Percentiles rank a stretch among this genome's conserved stretches.
Conservation (phyloP, 2,797 vertebrate genomes). For the Synaphobranchus kaupii region DNA sequence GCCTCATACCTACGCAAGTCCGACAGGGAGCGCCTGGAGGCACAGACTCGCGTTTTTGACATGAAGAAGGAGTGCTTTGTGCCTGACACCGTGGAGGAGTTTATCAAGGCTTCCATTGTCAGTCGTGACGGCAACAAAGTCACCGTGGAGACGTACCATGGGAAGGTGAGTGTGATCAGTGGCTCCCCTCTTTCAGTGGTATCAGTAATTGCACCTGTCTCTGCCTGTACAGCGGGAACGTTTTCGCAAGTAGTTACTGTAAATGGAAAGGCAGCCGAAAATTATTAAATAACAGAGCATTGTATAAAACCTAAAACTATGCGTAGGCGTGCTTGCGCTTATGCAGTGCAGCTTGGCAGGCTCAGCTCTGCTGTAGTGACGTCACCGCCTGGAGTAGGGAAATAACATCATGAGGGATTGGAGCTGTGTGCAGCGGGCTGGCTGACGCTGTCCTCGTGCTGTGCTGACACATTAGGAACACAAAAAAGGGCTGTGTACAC, state of each 20-base stretch:
- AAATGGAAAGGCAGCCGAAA: background rate
- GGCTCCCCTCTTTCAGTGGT: background rate
- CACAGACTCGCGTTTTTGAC: constrained; percentile 83
- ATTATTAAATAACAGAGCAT: background rate
- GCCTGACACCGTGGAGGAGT: constrained; percentile 83
- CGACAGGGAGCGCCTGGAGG: constrained; percentile 83
- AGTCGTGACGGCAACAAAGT: constrained; percentile 82
- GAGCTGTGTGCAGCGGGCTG: background rate
- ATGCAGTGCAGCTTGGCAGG: background rate
- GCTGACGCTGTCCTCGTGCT: background rate
- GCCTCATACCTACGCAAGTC: constrained; percentile 84
- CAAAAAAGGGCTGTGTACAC: background rate
- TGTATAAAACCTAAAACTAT: background rate
- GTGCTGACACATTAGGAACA: background rate
- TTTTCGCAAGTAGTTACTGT: background rate
- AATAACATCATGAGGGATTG: background rate
- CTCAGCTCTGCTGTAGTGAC: background rate
- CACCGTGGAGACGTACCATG: constrained; percentile 81
- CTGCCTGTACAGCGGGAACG: background rate
- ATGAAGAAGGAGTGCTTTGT: constrained; percentile 90
- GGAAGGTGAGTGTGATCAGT: constrained; percentile 75
- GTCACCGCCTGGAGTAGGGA: background rate
- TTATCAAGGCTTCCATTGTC: constrained; percentile 77
- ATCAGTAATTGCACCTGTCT: background rate
- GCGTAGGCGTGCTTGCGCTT: background rate